Evolutionary conservation across 1,140 invertebrate species (phyloP).

Genomic region (Dryas iulia): DNA sequence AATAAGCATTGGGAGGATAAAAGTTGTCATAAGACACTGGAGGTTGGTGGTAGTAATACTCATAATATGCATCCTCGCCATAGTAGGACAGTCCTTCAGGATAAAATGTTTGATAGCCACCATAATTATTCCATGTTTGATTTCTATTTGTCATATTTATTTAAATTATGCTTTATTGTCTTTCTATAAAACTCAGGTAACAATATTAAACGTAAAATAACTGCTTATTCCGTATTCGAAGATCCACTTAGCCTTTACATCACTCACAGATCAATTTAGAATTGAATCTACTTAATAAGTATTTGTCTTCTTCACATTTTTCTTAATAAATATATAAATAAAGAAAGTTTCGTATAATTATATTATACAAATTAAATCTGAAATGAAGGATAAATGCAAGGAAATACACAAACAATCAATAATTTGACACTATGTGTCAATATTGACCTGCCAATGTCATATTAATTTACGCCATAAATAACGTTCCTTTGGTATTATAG

Average conservation of each 20-base stretch:
- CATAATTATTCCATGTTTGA: not conserved
- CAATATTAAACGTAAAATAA: no score
- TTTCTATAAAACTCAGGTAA: no score
- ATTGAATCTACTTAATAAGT: no score
- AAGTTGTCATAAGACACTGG: not conserved
- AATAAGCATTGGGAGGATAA: not conserved
- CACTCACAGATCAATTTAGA: no score
- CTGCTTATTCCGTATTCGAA: no score
- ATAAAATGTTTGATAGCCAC: not conserved
- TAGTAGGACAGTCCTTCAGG: not conserved
- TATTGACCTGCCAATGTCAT: not conserved
- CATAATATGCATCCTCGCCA: not conserved
- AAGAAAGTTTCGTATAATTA: no score
- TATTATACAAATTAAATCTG: not conserved
- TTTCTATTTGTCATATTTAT: not conserved
- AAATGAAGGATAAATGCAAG: not conserved
- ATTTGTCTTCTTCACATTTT: no score
- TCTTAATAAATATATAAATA: no score
- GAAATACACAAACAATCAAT: not conserved
- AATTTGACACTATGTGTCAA: not conserved
- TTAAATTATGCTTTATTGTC: no score
- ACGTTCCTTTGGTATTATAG: no score
- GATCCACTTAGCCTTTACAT: no score
- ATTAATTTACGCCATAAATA: no score
- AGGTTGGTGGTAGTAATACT: not conserved